Conservation (phyloP, 2,888 invertebrate genomes). For the Entomobrya multifasciata region DNA sequence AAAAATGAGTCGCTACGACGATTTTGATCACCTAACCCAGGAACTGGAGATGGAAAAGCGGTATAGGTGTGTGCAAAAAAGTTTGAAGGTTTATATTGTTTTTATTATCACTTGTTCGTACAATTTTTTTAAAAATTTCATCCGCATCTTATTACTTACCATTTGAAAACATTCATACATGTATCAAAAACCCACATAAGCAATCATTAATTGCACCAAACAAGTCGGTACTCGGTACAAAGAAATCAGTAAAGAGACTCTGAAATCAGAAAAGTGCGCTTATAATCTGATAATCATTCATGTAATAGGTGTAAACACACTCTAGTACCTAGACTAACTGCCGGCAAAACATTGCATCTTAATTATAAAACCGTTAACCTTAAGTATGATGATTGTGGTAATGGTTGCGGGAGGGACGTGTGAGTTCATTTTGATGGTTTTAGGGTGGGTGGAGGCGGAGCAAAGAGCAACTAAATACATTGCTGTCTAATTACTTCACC, state of each 20-base stretch:
- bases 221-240: neutral
- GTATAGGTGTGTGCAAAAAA: conserved; percentile 72
- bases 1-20: conserved; percentile 75
- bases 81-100: too few species aligned
- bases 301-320: conserved; percentile 35
- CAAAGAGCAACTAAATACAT: conserved; percentile 61
- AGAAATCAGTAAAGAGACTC: too few species aligned
- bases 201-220: neutral
- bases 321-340: conserved; percentile 17
- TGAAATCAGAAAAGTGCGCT: neutral
- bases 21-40: conserved; percentile 77
- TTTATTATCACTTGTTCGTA: neutral
- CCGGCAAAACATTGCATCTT: conserved; percentile 50
- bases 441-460: conserved; percentile 69
- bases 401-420: conserved; percentile 63
- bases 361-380: conserved; percentile 64
- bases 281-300: conserved; percentile 12
- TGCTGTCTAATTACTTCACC: conserved; percentile 64
- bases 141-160: neutral
- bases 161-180: too few species aligned
- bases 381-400: conserved; percentile 42
- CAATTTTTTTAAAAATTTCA: neutral
- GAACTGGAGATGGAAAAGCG: conserved; percentile 78
- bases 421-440: conserved; percentile 69
- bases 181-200: too few species aligned